These are phyloP conservation scores for Epsilonema sp. DNA, from an alignment of 2,888 invertebrate genomes.

Conservation along the genomic window DNA sequence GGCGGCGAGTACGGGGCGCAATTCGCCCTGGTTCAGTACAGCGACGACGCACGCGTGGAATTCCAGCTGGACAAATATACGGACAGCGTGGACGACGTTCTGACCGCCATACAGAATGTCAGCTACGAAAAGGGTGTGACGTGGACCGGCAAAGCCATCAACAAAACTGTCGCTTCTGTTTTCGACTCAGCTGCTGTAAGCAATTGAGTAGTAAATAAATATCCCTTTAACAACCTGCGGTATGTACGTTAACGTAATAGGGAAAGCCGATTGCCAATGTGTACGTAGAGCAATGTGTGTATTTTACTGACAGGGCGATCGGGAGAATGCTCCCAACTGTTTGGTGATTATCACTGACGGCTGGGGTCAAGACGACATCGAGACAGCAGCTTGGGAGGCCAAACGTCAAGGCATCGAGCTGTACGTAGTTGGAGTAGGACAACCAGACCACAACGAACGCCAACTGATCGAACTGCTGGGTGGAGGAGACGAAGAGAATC, in stretches of 20 bases:
- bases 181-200: too few relatives aligned
- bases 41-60: background rate
- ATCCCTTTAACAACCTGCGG: too few relatives aligned
- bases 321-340: background rate
- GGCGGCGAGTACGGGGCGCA: background rate
- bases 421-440: background rate
- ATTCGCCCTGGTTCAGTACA: background rate
- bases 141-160: background rate
- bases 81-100: background rate
- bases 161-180: too few relatives aligned
- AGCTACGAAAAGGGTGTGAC: background rate
- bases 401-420: background rate
- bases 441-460: background rate
- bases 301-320: background rate
- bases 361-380: background rate
- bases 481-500: too few relatives aligned
- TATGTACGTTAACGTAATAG: too few relatives aligned
- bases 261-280: too few relatives aligned
- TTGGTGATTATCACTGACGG: background rate
- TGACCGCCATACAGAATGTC: background rate
- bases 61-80: background rate
- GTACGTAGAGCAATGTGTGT: too few relatives aligned
- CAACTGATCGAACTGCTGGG: background rate
- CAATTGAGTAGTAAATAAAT: too few relatives aligned
- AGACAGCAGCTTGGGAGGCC: background rate